phyloP scores from a whole-genome alignment of 1,140 invertebrate genomes.

The Temnothorax longispinosus region DNA sequence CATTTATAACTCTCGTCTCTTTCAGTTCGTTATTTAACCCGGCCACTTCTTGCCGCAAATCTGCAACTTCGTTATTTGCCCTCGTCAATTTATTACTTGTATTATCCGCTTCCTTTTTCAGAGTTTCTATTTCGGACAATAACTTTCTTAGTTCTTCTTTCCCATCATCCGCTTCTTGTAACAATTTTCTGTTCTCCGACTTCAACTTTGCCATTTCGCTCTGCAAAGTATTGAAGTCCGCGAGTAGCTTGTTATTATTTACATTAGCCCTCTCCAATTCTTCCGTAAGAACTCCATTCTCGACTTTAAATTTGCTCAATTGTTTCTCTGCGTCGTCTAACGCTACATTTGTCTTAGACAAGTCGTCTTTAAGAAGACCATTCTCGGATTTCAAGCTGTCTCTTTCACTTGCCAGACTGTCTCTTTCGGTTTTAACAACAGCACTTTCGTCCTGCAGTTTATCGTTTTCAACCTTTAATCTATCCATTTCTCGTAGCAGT shows the following conservation, averaged over 20 bases:
- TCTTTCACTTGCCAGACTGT: conserved; percentile 20
- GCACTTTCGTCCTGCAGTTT: conserved; percentile 23
- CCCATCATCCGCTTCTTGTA: conserved; percentile 28
- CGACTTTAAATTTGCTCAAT: conserved; percentile 54
- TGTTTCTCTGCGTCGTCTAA: conserved; percentile 52
- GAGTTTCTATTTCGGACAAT: conserved; percentile 22
- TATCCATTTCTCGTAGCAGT: conserved; percentile 56
- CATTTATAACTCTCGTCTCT: conserved; percentile 47
- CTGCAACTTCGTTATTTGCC: conserved; percentile 50
- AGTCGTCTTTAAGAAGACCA: conserved; percentile 21
- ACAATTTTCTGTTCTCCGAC: conserved; percentile 48
- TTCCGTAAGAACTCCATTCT: conserved; percentile 43
- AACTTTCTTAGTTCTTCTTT: conserved; percentile 32
- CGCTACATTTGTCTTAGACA: conserved; percentile 46
- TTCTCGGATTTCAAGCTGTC: conserved; percentile 51
- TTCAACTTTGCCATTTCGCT: conserved; percentile 59
- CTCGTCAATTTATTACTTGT: conserved; percentile 41
- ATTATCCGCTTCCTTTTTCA: conserved; percentile 26
- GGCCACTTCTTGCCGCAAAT: conserved; percentile 37
- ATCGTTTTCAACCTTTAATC: conserved; percentile 35
- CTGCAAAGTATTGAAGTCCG: conserved; percentile 42
- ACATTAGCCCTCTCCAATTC: conserved; percentile 40
- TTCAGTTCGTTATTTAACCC: conserved; percentile 60
- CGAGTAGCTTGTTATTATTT: conserved; percentile 59
- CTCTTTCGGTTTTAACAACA: conserved; percentile 11